phyloP scores from a whole-genome alignment of 2,113 vertebrate genomes.

The Stigmatopora nigra region DNA sequence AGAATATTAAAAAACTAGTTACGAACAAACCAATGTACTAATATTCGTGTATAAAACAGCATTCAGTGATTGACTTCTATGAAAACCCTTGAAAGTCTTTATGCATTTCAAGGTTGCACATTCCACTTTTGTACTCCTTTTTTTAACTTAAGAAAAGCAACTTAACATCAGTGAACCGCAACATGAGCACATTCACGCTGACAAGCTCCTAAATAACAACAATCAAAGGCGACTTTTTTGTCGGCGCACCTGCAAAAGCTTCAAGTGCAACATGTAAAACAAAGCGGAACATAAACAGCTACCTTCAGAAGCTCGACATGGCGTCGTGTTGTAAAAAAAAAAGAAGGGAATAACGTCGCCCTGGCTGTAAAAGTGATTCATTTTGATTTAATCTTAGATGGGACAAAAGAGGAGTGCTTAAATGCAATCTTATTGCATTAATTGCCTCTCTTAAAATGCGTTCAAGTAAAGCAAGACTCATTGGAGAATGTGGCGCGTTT shows the following conservation, averaged over 20 bases:
- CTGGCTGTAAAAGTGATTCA: constrained; percentile 26
- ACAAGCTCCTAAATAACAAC: neutral
- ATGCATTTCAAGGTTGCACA: neutral
- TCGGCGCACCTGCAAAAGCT: neutral
- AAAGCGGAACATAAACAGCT: neutral
- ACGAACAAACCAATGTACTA: neutral
- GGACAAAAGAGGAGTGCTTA: constrained; percentile 8
- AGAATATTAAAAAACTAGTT: no score
- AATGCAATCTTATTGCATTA: neutral
- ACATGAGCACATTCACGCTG: constrained; percentile 2
- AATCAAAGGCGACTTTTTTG: constrained; percentile 5
- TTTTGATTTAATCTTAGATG: constrained; percentile 28
- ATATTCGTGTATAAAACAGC: neutral
- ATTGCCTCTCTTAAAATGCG: constrained; percentile 14
- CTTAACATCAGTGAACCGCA: constrained; percentile 10
- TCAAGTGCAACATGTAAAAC: constrained; percentile 2
- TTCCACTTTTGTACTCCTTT: neutral
- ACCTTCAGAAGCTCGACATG: neutral
- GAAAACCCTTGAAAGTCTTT: neutral
- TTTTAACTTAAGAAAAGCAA: neutral
- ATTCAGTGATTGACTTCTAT: neutral
- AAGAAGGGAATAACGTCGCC: neutral
- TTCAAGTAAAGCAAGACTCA: constrained; percentile 24
- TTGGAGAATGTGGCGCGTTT: constrained; percentile 41
- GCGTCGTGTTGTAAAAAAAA: neutral